Evolutionary conservation across 2,113 vertebrate genomes (phyloP).

Genomic region (Bos taurus): ARS-UCD2.0 NC_037346.1:17249501-17250000

Average conservation of each 20-base stretch:
- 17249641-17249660: background rate
- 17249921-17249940: slow-evolving; percentile 58
- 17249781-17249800: background rate
- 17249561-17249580: background rate
- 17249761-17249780: background rate
- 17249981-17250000: slow-evolving; percentile 49
- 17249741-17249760: background rate
- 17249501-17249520: background rate
- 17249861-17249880: background rate
- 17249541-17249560: background rate
- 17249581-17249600: background rate
- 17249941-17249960: slow-evolving; percentile 57
- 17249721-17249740: background rate
- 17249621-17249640: background rate
- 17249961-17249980: slow-evolving; percentile 61
- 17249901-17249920: slow-evolving; percentile 35
- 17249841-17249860: slow-evolving; percentile 44
- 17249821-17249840: slow-evolving; percentile 22
- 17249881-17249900: background rate
- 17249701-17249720: background rate
- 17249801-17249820: background rate
- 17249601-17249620: background rate
- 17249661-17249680: background rate
- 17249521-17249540: background rate
- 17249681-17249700: background rate